Evolutionary conservation across 2,797 vertebrate species (phyloP).

Genomic region (Coendou prehensilis): DNA sequence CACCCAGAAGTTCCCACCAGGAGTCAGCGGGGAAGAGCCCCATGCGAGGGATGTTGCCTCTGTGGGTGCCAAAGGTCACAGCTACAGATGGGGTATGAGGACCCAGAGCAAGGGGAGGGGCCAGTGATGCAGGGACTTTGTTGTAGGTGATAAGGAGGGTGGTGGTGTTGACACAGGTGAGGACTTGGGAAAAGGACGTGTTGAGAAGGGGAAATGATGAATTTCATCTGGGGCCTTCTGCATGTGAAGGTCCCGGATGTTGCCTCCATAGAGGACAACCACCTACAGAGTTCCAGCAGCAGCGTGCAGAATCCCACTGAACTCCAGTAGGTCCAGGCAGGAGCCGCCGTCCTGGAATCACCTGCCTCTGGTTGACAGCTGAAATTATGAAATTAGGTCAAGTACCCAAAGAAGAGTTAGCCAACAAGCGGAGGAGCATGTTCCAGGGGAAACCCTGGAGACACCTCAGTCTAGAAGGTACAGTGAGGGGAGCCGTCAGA

Average conservation of each 20-base stretch:
- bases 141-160: neutral
- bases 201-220: neutral
- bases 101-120: neutral
- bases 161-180: neutral
- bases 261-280: neutral
- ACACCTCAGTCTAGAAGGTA: neutral
- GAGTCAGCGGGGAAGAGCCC: neutral
- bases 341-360: rapidly evolving
- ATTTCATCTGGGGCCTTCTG: neutral
- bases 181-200: neutral
- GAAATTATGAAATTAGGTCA: neutral
- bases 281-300: neutral
- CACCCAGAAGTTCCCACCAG: neutral
- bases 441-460: neutral
- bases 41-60: neutral
- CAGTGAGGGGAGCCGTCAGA: neutral
- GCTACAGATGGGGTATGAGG: neutral
- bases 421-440: neutral
- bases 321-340: neutral
- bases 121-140: neutral
- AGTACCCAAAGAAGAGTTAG: neutral
- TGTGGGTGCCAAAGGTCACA: neutral
- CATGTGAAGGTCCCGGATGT: neutral
- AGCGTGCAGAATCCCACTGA: neutral
- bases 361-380: neutral